Evolutionary conservation across 2,113 vertebrate genomes (phyloP), one percentile per base, ranked within the genome.

Genomic region (Melanerpes formicivorus): DNA sequence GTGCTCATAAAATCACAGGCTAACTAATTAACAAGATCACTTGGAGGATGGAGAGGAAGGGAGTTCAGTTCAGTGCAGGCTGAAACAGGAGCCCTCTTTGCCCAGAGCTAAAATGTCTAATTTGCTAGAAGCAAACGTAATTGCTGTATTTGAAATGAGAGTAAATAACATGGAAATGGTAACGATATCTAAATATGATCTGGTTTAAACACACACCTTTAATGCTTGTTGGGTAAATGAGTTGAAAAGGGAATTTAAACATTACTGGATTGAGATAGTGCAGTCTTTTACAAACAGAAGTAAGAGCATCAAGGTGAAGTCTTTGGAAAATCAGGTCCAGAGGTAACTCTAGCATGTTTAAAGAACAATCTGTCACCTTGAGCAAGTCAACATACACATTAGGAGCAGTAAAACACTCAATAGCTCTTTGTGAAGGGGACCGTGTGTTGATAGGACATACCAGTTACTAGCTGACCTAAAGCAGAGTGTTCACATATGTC

Each of bases 391-490:
- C 62, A 78, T 58, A 82, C 21, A 85, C 73, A 87, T 91, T 80
- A 92, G 65, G 52, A 89, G 84, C 81, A 80, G 89, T 90, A 94
- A 95, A 95, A 94, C 69, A 82, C 82, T 94, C 93, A 96, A 92
- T 95, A 80, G 91, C 69, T 93, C 94, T 96, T 96, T 95, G 95
- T 96, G 91, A 95, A 89, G 56, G 69, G 65, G 93, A 95, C 89
- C 91, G 91, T 80, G 80, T 93, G 93, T 87, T 94, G 87, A 92
- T 90, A 92, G 75, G 76, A 93, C 91, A 89, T 82, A 83, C 75
- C 72, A 92, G 90, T 80, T 94, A 92, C 91, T 67, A 84, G 92
- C 56, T 93, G 89, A 94, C 91, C 87, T 93, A 77, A 92, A 58
- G 91, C 92, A 94, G 75, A 87, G 37, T 0, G 0, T 75, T 96